These are phyloP conservation scores for Hyla sarda DNA, from an alignment of 2,113 vertebrate species.

Conservation along the genomic window DNA sequence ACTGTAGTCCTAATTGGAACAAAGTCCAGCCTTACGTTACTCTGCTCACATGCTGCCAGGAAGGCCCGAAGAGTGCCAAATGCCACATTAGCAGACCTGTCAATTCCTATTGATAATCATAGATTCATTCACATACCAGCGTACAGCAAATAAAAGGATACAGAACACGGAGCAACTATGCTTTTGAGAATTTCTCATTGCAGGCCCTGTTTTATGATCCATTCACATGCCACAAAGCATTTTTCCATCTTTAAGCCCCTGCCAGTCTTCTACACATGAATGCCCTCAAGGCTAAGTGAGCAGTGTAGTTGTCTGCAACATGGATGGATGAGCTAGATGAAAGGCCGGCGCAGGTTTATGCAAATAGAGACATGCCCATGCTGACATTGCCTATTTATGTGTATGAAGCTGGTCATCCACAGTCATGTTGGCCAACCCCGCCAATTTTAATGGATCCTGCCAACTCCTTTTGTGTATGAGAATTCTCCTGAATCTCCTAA, in stretches of 20 bases:
- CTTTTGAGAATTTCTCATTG: neutral
- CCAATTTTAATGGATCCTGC: too few relatives aligned
- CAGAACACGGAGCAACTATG: neutral
- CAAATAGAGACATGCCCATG: neutral
- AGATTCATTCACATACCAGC: constrained; percentile 4
- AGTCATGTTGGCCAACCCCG: too few relatives aligned
- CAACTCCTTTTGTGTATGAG: too few relatives aligned
- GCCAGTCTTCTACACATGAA: constrained; percentile 20
- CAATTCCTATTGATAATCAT: constrained; percentile 29
- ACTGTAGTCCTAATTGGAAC: constrained; percentile 12
- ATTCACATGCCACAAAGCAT: constrained; percentile 23
- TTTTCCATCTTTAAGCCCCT: neutral
- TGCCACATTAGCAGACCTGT: constrained; percentile 44
- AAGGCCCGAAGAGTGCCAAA: constrained; percentile 11
- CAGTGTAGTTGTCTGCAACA: neutral
- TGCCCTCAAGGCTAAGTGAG: neutral
- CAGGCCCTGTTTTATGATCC: neutral
- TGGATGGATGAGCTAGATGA: constrained; percentile 13
- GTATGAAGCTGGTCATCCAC: too few relatives aligned
- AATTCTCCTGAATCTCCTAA: too few relatives aligned
- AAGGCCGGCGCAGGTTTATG: neutral
- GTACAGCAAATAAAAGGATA: neutral
- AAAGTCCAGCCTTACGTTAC: neutral
- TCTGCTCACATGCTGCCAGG: neutral
- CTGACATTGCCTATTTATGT: neutral